phyloP scores from a whole-genome alignment of 2,797 vertebrate genomes.

The Sebastes hubbsi region DNA sequence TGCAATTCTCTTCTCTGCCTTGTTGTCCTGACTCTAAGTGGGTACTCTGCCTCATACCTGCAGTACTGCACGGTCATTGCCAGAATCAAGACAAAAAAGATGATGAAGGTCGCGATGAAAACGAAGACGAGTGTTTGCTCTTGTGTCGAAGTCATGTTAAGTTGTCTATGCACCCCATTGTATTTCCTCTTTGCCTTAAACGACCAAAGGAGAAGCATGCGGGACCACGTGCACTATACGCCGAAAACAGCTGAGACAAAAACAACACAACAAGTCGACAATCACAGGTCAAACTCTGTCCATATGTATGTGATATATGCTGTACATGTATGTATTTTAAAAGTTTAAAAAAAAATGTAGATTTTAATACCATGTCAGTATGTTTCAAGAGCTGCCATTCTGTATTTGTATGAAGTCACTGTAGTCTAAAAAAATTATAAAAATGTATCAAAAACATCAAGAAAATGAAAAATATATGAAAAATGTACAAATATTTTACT shows the following conservation, averaged over 20 bases:
- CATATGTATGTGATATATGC: constrained; percentile 45
- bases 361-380: constrained; percentile 37
- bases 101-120: neutral
- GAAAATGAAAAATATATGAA: constrained; percentile 37
- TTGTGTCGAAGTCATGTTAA: constrained; percentile 32
- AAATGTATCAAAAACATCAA: constrained; percentile 36
- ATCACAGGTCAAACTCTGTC: constrained; percentile 27
- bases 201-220: constrained; percentile 62
- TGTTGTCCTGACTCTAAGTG: constrained; percentile 39
- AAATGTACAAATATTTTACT: constrained; percentile 1
- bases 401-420: constrained; percentile 55
- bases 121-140: constrained; percentile 17
- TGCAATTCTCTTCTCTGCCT: constrained; percentile 56
- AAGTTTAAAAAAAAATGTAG: constrained; percentile 32
- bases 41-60: constrained; percentile 32
- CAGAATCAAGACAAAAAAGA: constrained; percentile 10
- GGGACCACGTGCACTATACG: neutral
- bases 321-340: constrained; percentile 59
- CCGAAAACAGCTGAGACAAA: neutral
- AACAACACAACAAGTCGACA: neutral
- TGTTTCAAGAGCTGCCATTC: constrained; percentile 49
- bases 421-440: constrained; percentile 44
- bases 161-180: constrained; percentile 32
- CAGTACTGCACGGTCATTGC: constrained; percentile 8
- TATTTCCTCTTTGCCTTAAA: constrained; percentile 75